A percentile compares a stretch with the other conserved stretches of the same genome.
Evolutionary conservation across 2,113 vertebrate species (phyloP).

Genomic region (Phoxinus phoxinus): DNA sequence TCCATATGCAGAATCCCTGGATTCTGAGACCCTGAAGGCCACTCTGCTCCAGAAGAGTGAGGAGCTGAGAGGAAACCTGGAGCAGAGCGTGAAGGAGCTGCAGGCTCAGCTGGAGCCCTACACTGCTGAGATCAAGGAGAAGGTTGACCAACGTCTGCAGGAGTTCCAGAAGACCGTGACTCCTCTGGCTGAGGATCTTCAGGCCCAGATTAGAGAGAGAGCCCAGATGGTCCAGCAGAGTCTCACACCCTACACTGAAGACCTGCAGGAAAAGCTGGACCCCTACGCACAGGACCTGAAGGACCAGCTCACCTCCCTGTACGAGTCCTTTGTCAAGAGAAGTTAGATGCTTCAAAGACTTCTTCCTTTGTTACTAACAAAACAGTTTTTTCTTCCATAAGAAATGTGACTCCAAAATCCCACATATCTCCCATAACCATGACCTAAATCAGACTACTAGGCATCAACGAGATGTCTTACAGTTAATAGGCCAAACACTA

Average conservation of each 20-base stretch:
- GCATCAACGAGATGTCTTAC: background rate
- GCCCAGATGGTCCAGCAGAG: conserved; percentile 67
- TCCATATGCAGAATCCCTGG: conserved; percentile 61
- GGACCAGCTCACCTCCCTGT: conserved; percentile 61
- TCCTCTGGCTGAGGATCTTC: conserved; percentile 68
- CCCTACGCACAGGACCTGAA: conserved; percentile 70
- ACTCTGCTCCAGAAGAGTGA: conserved; percentile 66
- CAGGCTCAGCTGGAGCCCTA: conserved; percentile 68
- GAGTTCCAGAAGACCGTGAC: conserved; percentile 69
- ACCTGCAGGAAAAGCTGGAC: conserved; percentile 64
- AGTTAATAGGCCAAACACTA: background rate
- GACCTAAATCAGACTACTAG: background rate
- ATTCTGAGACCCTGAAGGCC: conserved; percentile 64
- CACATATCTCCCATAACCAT: background rate
- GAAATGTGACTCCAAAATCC: background rate
- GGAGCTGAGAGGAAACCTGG: conserved; percentile 66
- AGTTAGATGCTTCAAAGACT: conserved; percentile 54
- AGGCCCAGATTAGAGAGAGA: conserved; percentile 64
- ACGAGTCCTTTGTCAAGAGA: conserved; percentile 62
- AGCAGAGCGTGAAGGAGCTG: conserved; percentile 67
- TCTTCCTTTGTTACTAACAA: background rate
- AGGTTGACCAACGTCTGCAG: conserved; percentile 66
- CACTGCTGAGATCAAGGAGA: conserved; percentile 64
- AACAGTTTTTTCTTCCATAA: background rate
- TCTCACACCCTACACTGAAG: conserved; percentile 67